Conservation (phyloP, 2,888 invertebrate species). For the Prosapia bicincta region DNA sequence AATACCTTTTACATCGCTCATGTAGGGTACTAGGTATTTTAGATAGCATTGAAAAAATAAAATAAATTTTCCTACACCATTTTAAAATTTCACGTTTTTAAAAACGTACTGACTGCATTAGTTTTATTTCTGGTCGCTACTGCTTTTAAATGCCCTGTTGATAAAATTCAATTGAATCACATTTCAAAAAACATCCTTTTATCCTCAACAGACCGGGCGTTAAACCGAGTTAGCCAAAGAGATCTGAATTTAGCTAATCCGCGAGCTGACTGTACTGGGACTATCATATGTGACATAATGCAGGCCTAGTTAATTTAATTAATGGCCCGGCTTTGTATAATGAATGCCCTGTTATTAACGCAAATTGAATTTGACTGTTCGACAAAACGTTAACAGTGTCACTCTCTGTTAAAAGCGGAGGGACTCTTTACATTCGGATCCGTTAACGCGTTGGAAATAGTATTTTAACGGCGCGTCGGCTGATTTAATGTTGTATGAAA, state of each 20-base stretch:
- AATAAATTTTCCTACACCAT: no score
- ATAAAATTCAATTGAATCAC: neutral
- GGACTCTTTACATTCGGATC: neutral
- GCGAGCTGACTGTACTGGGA: conserved; percentile 6
- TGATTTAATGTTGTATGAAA: no score
- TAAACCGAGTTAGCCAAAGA: no score
- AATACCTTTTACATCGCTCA: no score
- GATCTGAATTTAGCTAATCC: conserved; percentile 15
- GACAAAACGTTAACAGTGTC: neutral
- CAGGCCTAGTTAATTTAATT: conserved; percentile 29
- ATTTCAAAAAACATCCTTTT: neutral
- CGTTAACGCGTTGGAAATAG: no score
- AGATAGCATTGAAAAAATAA: no score
- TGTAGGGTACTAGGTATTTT: no score
- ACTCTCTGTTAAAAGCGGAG: no score
- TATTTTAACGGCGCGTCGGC: no score
- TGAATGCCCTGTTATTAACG: conserved; percentile 29
- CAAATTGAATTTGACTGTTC: conserved; percentile 28
- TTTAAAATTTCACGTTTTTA: no score
- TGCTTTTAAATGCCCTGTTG: neutral
- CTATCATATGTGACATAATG: conserved; percentile 25
- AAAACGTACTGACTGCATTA: no score
- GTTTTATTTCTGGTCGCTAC: no score
- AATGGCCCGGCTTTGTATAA: conserved; percentile 28
- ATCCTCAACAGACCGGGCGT: neutral